Evolutionary conservation across 37 sponge, comb jelly and placozoan species (phyloP), one percentile per base, ranked within the genome.

Genomic region (Eunapius fragilis): DNA sequence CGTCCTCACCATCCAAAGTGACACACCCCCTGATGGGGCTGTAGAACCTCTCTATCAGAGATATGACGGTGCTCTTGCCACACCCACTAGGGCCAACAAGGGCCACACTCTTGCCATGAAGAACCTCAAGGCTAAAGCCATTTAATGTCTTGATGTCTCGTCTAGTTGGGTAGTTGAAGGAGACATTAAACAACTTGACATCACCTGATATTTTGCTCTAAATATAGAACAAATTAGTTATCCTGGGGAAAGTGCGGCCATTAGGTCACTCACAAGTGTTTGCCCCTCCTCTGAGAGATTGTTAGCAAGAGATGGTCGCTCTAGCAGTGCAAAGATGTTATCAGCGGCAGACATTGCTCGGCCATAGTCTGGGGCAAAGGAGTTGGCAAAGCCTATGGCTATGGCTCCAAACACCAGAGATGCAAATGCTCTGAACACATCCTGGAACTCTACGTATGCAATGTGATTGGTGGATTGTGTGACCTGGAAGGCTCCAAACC

Each of bases 81-180:
- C 99, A 97, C 69, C 99, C 99, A 89, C 96, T 96, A 73, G 96
- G 93, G 14, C 99, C 99, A 67, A 99, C 99, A 31, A 99, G 92
- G 14, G 99, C 99, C 31, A 99, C 78, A 24, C 95, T 97, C 82
- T 99, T 86, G 11, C 99, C 99, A 17, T 88, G 85, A 25, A 89
- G 78, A 45, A 97, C 89, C 0, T 69, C 28, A 12, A 98, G 67
- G 75, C 25, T 80, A 36, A 92, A 48, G 23, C 93, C 95, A 69
- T 92, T 88, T 67, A 99, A 87, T 2, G 97, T 95, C 26, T 86
- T 87, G 22, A 89, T 84, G 31, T 94, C 84, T 0, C 96, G 98
- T 37, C 99, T 78, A 28, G 96, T 47, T 2, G 99, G 98, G 74
- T 99, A 99, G 80, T 85, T 83, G 85, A 99, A 99, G n/a, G 79